Evolutionary conservation across 2,797 vertebrate genomes (phyloP).

Genomic region (Anisognathus igniventris): DNA sequence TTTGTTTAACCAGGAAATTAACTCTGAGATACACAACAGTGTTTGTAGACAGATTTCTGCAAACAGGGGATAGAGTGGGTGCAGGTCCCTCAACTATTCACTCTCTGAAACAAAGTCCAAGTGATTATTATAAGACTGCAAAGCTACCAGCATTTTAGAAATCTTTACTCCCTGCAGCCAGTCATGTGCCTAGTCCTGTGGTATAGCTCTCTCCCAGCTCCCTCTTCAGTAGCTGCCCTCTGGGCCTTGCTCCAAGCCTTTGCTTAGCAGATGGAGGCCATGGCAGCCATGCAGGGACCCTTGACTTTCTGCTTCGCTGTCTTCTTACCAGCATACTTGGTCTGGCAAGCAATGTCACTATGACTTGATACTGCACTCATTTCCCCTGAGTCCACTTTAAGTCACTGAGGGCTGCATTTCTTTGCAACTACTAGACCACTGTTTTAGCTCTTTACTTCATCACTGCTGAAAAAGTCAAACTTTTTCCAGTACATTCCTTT

Average conservation of each 20-base stretch:
- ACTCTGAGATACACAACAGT: conserved; percentile 47
- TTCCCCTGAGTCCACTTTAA: not conserved
- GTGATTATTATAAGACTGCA: not conserved
- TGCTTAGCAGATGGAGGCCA: not conserved
- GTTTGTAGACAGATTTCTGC: conserved; percentile 61
- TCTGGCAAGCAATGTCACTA: not conserved
- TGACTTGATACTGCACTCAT: not conserved
- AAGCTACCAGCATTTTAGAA: not conserved
- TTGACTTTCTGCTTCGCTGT: not conserved
- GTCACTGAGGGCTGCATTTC: not conserved
- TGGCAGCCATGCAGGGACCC: not conserved
- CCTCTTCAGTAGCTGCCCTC: not conserved
- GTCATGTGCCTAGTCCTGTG: not conserved
- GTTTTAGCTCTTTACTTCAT: not conserved
- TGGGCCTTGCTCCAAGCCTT: not conserved
- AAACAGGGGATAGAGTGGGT: conserved; percentile 8
- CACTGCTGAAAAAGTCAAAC: not conserved
- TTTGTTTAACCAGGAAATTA: conserved; percentile 76
- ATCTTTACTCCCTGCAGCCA: not conserved
- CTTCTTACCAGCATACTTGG: not conserved
- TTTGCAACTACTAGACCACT: not conserved
- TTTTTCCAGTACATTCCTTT: not conserved
- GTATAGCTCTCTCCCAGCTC: not conserved
- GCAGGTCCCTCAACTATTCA: not conserved
- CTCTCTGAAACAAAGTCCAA: conserved; percentile 1